Percentiles rank a stretch among this genome's conserved stretches.
These are phyloP conservation scores for Spinus olivaceus DNA, from an alignment of 2,797 vertebrate species.

Conservation along the genomic window DNA sequence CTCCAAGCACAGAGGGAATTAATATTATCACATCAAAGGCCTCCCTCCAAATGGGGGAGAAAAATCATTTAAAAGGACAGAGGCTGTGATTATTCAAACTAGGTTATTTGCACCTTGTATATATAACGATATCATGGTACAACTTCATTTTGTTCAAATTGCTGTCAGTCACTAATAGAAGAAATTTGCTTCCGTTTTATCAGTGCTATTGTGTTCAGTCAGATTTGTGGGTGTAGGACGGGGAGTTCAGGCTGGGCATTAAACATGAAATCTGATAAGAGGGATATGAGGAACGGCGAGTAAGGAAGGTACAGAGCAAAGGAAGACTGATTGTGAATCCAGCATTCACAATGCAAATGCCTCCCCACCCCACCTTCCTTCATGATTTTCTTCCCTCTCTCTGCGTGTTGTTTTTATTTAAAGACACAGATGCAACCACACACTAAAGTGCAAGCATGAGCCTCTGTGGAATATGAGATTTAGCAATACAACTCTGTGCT, in stretches of 20 bases:
- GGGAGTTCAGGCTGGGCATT: constrained; percentile 77
- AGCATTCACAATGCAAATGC: constrained; percentile 80
- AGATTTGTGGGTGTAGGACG: constrained; percentile 46
- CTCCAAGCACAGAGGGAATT: constrained; percentile 87
- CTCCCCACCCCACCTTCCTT: neutral
- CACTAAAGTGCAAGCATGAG: neutral
- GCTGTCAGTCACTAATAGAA: constrained; percentile 94
- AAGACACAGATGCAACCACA: neutral
- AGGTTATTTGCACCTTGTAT: constrained; percentile 92
- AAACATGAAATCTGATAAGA: constrained; percentile 92
- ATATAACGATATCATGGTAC: constrained; percentile 88
- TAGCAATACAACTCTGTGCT: constrained; percentile 45
- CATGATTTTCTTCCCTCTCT: neutral
- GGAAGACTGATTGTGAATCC: constrained; percentile 74
- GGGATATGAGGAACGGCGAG: constrained; percentile 80
- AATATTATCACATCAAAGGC: constrained; percentile 98
- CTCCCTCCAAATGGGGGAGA: constrained; percentile 87
- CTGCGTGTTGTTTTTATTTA: neutral
- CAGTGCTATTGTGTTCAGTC: constrained; percentile 86
- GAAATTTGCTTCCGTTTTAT: constrained; percentile 94
- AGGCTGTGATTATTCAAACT: constrained; percentile 94
- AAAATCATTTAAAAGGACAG: constrained; percentile 98
- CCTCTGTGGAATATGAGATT: constrained; percentile 58
- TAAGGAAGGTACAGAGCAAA: constrained; percentile 80
- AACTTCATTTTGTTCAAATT: constrained; percentile 96